Conservation (phyloP, 2,888 invertebrate genomes). For the Clivina fossor region DNA sequence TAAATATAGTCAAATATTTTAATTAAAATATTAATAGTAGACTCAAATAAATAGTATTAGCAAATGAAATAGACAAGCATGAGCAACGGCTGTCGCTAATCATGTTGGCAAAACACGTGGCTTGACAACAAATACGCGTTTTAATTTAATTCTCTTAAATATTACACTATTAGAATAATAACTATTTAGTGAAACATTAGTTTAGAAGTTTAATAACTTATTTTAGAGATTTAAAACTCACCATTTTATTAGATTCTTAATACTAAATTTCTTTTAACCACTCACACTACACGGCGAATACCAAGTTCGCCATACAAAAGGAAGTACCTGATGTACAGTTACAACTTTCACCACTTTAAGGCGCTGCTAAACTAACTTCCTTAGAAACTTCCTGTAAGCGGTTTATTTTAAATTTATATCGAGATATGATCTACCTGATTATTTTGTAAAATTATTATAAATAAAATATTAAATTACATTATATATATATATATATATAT, state of each 20-base stretch:
- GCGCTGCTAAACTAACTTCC: too few species aligned
- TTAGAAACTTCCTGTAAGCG: too few species aligned
- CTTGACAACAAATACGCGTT: slow-evolving; percentile 30
- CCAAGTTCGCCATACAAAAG: slow-evolving; percentile 52
- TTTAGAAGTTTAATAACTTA: slow-evolving; percentile 1
- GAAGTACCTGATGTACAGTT: slow-evolving; percentile 41
- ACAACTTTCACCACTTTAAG: slow-evolving; percentile 9
- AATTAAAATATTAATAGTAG: background rate
- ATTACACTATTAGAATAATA: slow-evolving; percentile 12
- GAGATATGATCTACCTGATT: too few species aligned
- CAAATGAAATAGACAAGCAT: background rate
- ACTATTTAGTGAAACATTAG: slow-evolving; percentile 8
- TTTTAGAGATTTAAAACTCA: slow-evolving; percentile 41
- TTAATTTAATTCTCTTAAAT: slow-evolving; percentile 6
- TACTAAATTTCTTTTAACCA: slow-evolving; percentile 42
- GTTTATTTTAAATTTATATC: too few species aligned
- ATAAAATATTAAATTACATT: too few species aligned
- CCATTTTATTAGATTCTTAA: slow-evolving; percentile 47
- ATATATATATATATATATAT: too few species aligned
- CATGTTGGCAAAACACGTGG: slow-evolving; percentile 41
- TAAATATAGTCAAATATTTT: too few species aligned
- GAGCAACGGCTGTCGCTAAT: slow-evolving; percentile 20
- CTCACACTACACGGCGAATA: slow-evolving; percentile 48
- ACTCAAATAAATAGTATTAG: too few species aligned
- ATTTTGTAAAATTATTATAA: too few species aligned